phyloP scores from a whole-genome alignment of 2,888 invertebrate species.

The Sminthurinus aureus region DNA sequence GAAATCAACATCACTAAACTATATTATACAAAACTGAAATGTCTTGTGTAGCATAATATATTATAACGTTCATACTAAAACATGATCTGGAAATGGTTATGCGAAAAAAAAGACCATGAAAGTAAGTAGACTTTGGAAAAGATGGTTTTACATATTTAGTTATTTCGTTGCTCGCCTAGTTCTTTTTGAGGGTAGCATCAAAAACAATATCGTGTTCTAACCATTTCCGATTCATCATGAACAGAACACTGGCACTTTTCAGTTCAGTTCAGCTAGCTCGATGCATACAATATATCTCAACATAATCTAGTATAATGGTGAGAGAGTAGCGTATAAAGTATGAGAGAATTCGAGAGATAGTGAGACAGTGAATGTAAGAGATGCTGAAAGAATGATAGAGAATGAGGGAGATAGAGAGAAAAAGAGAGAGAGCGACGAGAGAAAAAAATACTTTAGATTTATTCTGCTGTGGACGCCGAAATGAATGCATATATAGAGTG shows the following conservation, averaged over 20 bases:
- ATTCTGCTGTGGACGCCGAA: conserved; percentile 28
- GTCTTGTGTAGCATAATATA: neutral
- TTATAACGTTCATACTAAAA: neutral
- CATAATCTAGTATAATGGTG: conserved; percentile 7
- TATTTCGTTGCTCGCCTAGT: neutral
- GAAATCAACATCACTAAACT: neutral
- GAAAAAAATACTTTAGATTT: conserved; percentile 24
- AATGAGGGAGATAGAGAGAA: neutral
- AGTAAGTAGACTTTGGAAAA: neutral
- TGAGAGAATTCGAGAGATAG: neutral
- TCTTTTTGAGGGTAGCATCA: neutral
- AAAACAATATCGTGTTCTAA: conserved; percentile 33
- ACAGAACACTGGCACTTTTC: neutral
- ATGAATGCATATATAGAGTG: conserved; percentile 23
- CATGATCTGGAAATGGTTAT: too few species aligned
- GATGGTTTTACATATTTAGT: neutral
- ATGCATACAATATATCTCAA: neutral
- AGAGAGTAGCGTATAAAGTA: neutral
- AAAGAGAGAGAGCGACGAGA: neutral
- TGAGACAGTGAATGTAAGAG: conserved; percentile 23
- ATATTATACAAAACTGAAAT: neutral
- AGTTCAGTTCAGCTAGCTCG: neutral
- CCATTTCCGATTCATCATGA: conserved; percentile 43
- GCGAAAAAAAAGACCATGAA: neutral
- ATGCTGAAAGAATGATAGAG: conserved; percentile 7